Base-by-base conservation (phyloP, 1,140 invertebrate species). In the Bombyx mandarina region DNA sequence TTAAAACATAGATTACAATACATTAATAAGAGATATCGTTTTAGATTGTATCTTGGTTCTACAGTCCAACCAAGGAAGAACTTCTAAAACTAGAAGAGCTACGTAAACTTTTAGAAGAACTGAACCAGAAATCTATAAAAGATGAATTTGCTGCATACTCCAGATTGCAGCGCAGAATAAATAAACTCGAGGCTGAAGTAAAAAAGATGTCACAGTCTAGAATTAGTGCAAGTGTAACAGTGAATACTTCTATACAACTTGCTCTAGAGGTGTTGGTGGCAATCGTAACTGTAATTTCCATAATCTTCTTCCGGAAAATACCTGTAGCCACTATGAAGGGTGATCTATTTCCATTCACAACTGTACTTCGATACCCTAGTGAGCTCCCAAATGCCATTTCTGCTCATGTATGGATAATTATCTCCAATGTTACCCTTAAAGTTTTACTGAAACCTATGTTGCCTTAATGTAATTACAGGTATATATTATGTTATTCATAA, bases 91-190 rank as follows among this genome's bases (percentile, higher is more conserved):
- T 75, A 68, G 55, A 62, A 35, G 74, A 86, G 66, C 71, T 88
- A n/a, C n/a, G 72, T 7, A 76, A 73, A 56, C 62, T 88, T 6
- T 85, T 86, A 70, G 60, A 62, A 2, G 69, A 81, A 55, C 86
- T 88, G 58, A 75, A 78, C 50, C 56, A 57, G 7, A 77, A 88
- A 54, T 89, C 88, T 6, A 88, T 88, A 67, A 88, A 83, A 64
- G 86, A 89, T 61, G 83, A 88, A 54, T 89, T 89, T 75, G 86
- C 85, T 22, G 78, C 85, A n/a, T 83, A 88, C 63, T 81, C 85
- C 0, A 88, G 86, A 63, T 45, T 89, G 22, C 88, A 89, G 60
- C 71, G 88, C 12, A 83, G 71, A 62, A 84, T 89, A 18, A 83
- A 79, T 53, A 83, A 78, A 69, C 59, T 88, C 8, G 84, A 88